Percentiles rank a stretch among this genome's conserved stretches.
Evolutionary conservation across 2,797 vertebrate species (phyloP).

Genomic region (Bradypus variegatus): DNA sequence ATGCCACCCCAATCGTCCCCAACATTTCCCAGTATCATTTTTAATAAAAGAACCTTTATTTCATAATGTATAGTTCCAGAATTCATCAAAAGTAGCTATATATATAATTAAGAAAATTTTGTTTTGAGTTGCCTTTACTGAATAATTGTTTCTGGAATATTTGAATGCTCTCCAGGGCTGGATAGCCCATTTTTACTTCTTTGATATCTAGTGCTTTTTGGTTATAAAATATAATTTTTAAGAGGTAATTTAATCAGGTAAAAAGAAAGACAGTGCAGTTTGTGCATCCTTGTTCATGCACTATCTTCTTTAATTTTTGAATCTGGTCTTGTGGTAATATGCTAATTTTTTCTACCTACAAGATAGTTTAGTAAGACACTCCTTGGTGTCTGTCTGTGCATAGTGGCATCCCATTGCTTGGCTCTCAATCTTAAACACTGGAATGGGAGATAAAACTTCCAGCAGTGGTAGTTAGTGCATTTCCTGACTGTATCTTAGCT

Average conservation of each 20-base stretch:
- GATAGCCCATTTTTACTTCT: constrained; percentile 15
- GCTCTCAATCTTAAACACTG: background rate
- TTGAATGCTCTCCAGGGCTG: background rate
- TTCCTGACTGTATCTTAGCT: background rate
- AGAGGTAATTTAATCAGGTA: constrained; percentile 23
- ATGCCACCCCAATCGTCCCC: too few relatives aligned
- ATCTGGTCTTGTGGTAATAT: constrained; percentile 25
- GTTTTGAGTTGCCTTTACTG: constrained; percentile 24
- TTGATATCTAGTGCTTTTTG: constrained; percentile 38
- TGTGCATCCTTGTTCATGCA: background rate
- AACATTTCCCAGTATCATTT: background rate
- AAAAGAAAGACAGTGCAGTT: constrained; percentile 26
- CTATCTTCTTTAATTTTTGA: constrained; percentile 13
- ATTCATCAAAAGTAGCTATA: constrained; percentile 9
- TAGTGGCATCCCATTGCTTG: background rate
- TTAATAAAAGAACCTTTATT: background rate
- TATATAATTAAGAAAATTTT: background rate
- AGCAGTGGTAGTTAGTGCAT: background rate
- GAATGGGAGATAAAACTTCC: background rate
- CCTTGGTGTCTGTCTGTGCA: background rate
- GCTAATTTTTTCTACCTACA: constrained; percentile 6
- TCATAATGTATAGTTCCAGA: background rate
- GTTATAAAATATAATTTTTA: constrained; percentile 36
- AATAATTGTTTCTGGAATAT: constrained; percentile 42
- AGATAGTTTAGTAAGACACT: background rate